phyloP scores from a whole-genome alignment of 37 sponge, comb jelly and placozoan genomes.

The Mnemiopsis leidyi region DNA sequence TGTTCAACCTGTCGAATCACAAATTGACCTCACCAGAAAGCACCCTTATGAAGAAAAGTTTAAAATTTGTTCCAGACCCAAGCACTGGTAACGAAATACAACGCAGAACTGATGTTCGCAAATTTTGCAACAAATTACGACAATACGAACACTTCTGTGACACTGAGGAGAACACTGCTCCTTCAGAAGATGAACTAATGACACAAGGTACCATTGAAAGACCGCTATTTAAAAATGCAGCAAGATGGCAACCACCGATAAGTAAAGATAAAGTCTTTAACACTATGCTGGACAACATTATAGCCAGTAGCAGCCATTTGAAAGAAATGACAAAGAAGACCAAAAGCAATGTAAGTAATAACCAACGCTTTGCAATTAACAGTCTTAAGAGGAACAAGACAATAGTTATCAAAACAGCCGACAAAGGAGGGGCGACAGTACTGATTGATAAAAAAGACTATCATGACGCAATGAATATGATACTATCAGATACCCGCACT shows the following conservation, averaged over 20 bases:
- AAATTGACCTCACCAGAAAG: no score
- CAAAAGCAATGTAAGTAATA: not conserved
- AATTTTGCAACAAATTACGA: not conserved
- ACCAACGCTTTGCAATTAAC: not conserved
- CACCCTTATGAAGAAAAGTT: no score
- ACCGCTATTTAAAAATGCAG: not conserved
- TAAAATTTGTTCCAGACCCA: not conserved
- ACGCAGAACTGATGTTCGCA: not conserved
- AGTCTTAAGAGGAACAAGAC: not conserved
- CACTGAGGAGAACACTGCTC: not conserved
- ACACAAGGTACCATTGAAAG: not conserved
- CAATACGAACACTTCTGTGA: not conserved
- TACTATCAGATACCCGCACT: not conserved
- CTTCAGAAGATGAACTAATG: not conserved
- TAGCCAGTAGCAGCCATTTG: not conserved
- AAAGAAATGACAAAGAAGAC: not conserved
- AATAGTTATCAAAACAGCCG: not conserved
- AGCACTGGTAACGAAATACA: not conserved
- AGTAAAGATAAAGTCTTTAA: not conserved
- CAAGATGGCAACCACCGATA: not conserved
- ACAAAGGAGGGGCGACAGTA: not conserved
- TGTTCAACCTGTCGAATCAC: no score
- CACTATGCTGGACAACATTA: not conserved
- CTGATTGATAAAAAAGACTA: not conserved
- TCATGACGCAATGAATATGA: not conserved